Evolutionary conservation across 1,140 invertebrate genomes (phyloP).

Genomic region (Brachionus rotundiformis): DNA sequence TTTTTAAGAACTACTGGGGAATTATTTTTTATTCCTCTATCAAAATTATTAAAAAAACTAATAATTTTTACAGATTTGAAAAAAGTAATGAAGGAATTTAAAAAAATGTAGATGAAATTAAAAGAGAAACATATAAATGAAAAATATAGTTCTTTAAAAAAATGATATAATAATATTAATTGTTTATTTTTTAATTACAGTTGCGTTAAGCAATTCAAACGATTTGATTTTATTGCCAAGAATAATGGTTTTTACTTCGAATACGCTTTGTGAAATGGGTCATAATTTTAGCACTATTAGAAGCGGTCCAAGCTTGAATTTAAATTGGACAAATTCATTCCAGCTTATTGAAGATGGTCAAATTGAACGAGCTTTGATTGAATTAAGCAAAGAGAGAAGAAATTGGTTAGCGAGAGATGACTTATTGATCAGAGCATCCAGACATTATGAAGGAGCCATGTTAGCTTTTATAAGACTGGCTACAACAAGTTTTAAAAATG

Average conservation of each 20-base stretch:
- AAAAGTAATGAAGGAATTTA: too few relatives aligned
- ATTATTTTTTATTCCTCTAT: too few relatives aligned
- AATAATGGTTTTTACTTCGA: constrained; percentile 46
- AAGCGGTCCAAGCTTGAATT: constrained; percentile 66
- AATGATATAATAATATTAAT: too few relatives aligned
- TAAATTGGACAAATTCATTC: constrained; percentile 64
- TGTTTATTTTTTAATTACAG: not conserved
- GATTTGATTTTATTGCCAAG: constrained; percentile 22
- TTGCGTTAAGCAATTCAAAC: not conserved
- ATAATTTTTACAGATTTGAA: too few relatives aligned
- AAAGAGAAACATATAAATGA: too few relatives aligned
- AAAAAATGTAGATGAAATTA: too few relatives aligned
- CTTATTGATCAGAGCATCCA: constrained; percentile 64
- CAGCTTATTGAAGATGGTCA: constrained; percentile 61
- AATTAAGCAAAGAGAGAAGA: constrained; percentile 30
- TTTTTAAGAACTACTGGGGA: too few relatives aligned
- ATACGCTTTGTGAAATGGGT: constrained; percentile 61
- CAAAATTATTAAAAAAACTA: too few relatives aligned
- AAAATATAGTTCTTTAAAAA: too few relatives aligned
- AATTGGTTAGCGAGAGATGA: constrained; percentile 64
- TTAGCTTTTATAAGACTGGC: constrained; percentile 66
- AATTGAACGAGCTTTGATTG: not conserved
- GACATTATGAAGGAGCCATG: constrained; percentile 67
- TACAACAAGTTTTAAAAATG: constrained; percentile 60
- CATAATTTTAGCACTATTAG: constrained; percentile 61